Evolutionary conservation across 1,140 invertebrate genomes (phyloP).

Genomic region (Oppia nitens): DNA sequence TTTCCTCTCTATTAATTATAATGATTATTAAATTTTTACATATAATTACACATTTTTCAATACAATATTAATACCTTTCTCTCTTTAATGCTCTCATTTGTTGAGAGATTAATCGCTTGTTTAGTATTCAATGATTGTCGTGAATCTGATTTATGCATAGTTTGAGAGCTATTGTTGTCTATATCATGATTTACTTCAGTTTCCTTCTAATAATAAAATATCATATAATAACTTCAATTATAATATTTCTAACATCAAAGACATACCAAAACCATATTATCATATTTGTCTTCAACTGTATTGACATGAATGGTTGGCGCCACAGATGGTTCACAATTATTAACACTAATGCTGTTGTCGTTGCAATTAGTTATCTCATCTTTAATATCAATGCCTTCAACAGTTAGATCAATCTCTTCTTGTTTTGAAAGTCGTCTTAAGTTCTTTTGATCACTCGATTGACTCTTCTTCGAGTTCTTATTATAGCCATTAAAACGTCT

Average conservation of each 20-base stretch:
- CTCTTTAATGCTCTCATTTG: background rate
- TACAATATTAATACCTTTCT: conserved; percentile 4
- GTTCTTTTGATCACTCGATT: background rate
- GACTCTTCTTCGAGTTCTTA: background rate
- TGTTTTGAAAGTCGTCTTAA: background rate
- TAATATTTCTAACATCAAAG: background rate
- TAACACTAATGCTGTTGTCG: background rate
- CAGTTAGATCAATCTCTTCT: background rate
- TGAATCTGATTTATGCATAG: background rate
- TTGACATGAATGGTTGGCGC: background rate
- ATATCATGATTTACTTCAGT: background rate
- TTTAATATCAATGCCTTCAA: background rate
- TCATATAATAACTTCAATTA: background rate
- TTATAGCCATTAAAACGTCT: background rate
- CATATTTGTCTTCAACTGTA: background rate
- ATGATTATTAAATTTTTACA: background rate
- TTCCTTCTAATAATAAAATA: background rate
- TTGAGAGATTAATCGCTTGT: background rate
- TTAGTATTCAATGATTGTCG: background rate
- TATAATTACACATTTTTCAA: background rate
- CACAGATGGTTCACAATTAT: background rate
- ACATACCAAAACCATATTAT: background rate
- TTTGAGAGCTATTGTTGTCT: background rate
- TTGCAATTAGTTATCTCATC: background rate
- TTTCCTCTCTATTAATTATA: conserved; percentile 3